Evolutionary conservation across 2,888 invertebrate species (phyloP).

Genomic region (Fragum whitleyi): DNA sequence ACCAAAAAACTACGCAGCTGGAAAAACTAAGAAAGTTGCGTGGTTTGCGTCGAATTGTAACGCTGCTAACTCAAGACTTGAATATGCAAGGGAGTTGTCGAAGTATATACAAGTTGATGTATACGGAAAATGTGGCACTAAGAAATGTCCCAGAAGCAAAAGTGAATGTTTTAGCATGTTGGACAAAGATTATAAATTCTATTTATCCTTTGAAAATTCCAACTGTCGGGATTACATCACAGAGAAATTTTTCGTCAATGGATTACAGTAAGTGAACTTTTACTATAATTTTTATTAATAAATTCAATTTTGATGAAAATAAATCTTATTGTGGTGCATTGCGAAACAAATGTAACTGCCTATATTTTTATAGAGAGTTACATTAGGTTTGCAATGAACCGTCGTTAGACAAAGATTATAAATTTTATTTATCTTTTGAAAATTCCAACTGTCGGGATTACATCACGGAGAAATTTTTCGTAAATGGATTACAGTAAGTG

Average conservation of each 20-base stretch:
- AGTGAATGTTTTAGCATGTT: slow-evolving; percentile 93
- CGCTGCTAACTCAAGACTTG: slow-evolving; percentile 94
- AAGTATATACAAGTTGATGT: slow-evolving; percentile 90
- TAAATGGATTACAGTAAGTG: slow-evolving; percentile 95
- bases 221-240: slow-evolving; percentile 98
- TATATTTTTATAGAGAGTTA: too few relatives aligned
- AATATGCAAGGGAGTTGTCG: slow-evolving; percentile 93
- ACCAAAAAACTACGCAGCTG: slow-evolving; percentile 87
- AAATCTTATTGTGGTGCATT: too few relatives aligned
- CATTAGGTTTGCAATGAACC: too few relatives aligned
- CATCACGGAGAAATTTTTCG: slow-evolving; percentile 98
- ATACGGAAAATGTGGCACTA: slow-evolving; percentile 81
- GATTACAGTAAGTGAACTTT: slow-evolving; percentile 89
- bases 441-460: slow-evolving; percentile 98
- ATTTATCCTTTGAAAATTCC: slow-evolving; percentile 98
- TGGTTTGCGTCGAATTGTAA: slow-evolving; percentile 99
- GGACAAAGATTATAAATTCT: slow-evolving; percentile 97
- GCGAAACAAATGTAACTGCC: too few relatives aligned
- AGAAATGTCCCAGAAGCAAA: slow-evolving; percentile 86
- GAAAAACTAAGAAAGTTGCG: slow-evolving; percentile 96
- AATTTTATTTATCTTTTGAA: slow-evolving; percentile 98
- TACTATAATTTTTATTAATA: too few relatives aligned
- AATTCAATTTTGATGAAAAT: too few relatives aligned
- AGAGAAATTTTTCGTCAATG: slow-evolving; percentile 98
- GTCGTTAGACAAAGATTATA: slow-evolving; percentile 96